phyloP scores from a whole-genome alignment of 2,888 invertebrate genomes.

The Ochlodes sylvanus region DNA sequence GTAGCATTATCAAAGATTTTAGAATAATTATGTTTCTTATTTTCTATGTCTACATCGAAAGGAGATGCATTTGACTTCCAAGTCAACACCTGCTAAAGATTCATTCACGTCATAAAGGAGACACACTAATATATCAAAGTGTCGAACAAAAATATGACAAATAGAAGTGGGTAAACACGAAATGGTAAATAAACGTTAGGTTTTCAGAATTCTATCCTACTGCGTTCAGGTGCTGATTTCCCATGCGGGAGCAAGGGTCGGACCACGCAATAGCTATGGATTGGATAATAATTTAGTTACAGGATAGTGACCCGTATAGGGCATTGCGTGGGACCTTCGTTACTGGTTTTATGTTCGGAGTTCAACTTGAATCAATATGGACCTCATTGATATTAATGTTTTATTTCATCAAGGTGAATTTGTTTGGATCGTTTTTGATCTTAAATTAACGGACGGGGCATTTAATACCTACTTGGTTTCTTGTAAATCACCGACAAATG shows the following conservation, averaged over 20 bases:
- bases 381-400: background rate
- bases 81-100: background rate
- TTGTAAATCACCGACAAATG: no score
- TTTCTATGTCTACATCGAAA: background rate
- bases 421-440: no score
- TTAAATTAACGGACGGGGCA: no score
- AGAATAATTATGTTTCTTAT: background rate
- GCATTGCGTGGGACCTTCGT: background rate
- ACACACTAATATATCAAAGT: background rate
- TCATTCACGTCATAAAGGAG: slow-evolving; percentile 1
- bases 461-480: no score
- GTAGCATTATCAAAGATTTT: no score
- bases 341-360: no score
- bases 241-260: slow-evolving; percentile 40
- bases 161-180: background rate
- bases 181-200: background rate
- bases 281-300: slow-evolving; percentile 41
- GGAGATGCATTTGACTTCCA: background rate
- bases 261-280: slow-evolving; percentile 39
- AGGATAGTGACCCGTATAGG: slow-evolving; percentile 29
- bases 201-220: slow-evolving; percentile 4
- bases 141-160: slow-evolving; percentile 13
- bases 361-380: background rate
- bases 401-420: no score
- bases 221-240: slow-evolving; percentile 42